Conservation (phyloP, 2,888 invertebrate species). For the Patella depressa region DNA sequence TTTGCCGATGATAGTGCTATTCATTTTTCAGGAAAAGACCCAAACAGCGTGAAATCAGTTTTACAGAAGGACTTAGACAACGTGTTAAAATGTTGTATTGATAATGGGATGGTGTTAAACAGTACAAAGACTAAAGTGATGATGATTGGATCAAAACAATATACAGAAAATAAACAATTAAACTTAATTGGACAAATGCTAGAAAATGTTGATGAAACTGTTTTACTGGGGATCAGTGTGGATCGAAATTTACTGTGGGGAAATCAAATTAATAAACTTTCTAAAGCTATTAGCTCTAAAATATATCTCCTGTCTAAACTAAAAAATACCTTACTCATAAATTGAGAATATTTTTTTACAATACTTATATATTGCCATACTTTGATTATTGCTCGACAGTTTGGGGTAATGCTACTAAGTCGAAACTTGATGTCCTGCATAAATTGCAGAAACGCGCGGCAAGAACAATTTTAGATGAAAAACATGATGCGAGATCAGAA, state of each 20-base stretch:
- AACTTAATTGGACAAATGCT: background rate
- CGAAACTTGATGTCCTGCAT: background rate
- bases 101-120: constrained; percentile 2
- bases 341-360: background rate
- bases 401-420: background rate
- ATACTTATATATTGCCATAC: background rate
- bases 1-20: background rate
- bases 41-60: background rate
- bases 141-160: background rate
- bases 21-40: background rate
- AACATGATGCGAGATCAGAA: background rate
- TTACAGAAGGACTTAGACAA: constrained; percentile 1
- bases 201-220: background rate
- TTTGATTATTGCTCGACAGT: background rate
- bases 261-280: background rate
- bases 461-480: background rate
- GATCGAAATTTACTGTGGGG: background rate
- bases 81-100: background rate
- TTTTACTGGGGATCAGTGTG: background rate
- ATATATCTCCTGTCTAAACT: background rate
- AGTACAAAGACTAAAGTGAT: background rate
- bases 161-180: background rate
- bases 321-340: background rate
- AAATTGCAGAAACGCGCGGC: background rate
- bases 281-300: background rate